Base-by-base conservation (phyloP, 1,140 invertebrate species). In the Drosophila sturtevanti region DNA sequence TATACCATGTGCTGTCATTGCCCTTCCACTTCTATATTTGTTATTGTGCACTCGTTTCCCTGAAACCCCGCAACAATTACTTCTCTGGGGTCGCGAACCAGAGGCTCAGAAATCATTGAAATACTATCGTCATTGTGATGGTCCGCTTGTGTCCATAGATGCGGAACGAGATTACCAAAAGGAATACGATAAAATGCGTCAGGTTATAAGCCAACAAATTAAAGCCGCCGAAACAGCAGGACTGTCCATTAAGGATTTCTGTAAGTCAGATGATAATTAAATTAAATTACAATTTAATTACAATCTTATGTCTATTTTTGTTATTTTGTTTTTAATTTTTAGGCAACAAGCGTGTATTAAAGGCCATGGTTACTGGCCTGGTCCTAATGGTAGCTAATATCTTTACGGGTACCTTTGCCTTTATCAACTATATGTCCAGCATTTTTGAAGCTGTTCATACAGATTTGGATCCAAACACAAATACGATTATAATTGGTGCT, bases 391-490 rank as follows among this genome's bases (percentile, higher is more conserved):
- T 90, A 7, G 73, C 81, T 11, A 86, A 84, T 60, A 80, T 81
- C 1, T 91, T 91, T 10, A 79, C 72, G 16, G 91, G 91, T 52
- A 77, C 71, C 4, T 91, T 90, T n/a, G 79, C 90, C 14, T 69
- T 91, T 31, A 81, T 87, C 21, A 91, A 89, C 55, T 92, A 92
- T 61, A 90, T 89, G 76, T 76, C 91, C 14, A 93, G 91, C 0
- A 97, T 96, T 77, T 97, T 96, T 85, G 77, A 91, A 0, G 92
- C 93, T 0, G 94, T 96, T 1, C 94, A 94, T 4, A 94, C 94
- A 0, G 87, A 86, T 2, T 70, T 94, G 56, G 92, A 93, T 65
- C 93, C 93, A 0, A 93, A 94, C 74, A 93, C 93, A 24, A 93
- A 93, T 68, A 93, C 93, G 0, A 93, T 93, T 10, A 92, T 94